phyloP scores from a whole-genome alignment of 2,113 vertebrate genomes.

The Bambusicola thoracicus region DNA sequence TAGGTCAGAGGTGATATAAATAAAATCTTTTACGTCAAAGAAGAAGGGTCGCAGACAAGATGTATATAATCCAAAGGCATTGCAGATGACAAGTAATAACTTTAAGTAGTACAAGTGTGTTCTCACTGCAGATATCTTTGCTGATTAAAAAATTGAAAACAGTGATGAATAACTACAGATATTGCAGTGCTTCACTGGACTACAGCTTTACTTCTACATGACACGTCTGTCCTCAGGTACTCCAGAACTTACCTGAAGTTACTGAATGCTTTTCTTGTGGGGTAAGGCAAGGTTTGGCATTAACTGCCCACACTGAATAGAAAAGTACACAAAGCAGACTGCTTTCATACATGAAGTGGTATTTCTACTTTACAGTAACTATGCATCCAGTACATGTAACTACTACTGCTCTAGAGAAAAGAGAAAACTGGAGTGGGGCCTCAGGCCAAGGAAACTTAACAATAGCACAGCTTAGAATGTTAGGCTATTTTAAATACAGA shows the following conservation, averaged over 20 bases:
- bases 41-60: constrained; percentile 70
- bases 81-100: constrained; percentile 88
- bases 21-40: constrained; percentile 80
- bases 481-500: not conserved
- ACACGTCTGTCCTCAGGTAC: not conserved
- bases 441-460: not conserved
- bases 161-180: constrained; percentile 20
- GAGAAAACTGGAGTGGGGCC: not conserved
- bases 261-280: not conserved
- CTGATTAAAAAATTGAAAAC: constrained; percentile 69
- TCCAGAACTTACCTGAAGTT: not conserved
- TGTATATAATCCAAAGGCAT: constrained; percentile 77
- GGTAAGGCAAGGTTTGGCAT: not conserved
- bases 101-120: constrained; percentile 77
- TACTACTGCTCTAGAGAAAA: not conserved
- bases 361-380: not conserved
- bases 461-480: not conserved
- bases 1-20: constrained; percentile 82
- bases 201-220: not conserved
- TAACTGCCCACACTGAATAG: not conserved
- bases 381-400: not conserved
- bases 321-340: not conserved
- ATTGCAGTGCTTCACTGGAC: not conserved
- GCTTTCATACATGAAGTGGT: not conserved
- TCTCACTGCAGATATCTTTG: constrained; percentile 58